Percentiles rank a stretch among this genome's conserved stretches.
These are phyloP conservation scores for Tribolium castaneum DNA, from an alignment of 1,140 invertebrate genomes.

Conservation along the genomic window DNA sequence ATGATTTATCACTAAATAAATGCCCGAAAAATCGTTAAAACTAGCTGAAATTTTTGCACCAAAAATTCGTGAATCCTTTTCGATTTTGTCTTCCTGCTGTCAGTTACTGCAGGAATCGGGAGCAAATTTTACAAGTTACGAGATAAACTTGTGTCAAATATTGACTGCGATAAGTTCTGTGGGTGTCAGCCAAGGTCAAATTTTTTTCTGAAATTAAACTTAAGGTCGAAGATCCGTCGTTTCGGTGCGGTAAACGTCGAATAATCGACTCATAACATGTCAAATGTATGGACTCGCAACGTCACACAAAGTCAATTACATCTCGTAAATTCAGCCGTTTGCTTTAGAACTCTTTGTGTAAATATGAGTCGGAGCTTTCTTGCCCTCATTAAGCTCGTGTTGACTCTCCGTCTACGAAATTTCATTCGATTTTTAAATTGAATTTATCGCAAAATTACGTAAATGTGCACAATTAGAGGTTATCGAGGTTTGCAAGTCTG, in stretches of 20 bases:
- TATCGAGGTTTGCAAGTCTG: not conserved
- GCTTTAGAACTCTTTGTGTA: slow-evolving; percentile 36
- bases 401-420: slow-evolving; percentile 12
- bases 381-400: not conserved
- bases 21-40: too few species aligned
- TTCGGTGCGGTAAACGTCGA: slow-evolving; percentile 3
- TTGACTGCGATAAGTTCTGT: not conserved
- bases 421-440: too few species aligned
- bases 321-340: slow-evolving; percentile 24
- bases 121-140: not conserved
- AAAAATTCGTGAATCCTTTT: too few species aligned
- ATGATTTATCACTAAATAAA: too few species aligned
- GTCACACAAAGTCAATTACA: slow-evolving; percentile 32
- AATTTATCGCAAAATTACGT: not conserved
- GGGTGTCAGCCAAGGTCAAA: not conserved
- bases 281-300: slow-evolving; percentile 28
- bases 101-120: too few species aligned
- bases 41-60: too few species aligned
- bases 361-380: not conserved
- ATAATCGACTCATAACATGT: slow-evolving; percentile 15
- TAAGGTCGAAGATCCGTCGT: slow-evolving; percentile 13
- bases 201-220: not conserved
- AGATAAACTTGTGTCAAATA: not conserved
- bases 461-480: not conserved
- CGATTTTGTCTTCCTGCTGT: too few species aligned